Evolutionary conservation across 2,888 invertebrate genomes (phyloP).

Genomic region (Nomada ruficornis): DNA sequence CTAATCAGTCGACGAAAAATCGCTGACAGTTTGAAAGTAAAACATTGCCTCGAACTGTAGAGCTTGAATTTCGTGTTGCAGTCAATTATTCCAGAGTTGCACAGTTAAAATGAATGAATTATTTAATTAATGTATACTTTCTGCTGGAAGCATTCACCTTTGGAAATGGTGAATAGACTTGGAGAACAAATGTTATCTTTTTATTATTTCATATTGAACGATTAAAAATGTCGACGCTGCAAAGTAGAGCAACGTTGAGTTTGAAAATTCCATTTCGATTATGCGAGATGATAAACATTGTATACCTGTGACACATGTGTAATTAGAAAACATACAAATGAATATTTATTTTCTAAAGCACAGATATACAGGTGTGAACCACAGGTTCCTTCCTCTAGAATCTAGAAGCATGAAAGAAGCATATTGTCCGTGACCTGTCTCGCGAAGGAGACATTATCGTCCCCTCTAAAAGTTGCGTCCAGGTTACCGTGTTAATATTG

Average conservation of each 20-base stretch:
- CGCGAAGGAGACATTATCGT: conserved; percentile 1
- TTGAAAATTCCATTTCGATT: no score
- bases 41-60: neutral
- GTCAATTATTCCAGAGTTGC: neutral
- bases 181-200: no score
- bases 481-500: conserved; percentile 13
- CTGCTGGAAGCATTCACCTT: no score
- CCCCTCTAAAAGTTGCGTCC: neutral
- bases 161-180: no score
- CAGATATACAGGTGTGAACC: neutral
- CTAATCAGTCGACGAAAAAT: neutral
- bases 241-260: no score
- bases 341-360: neutral
- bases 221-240: no score
- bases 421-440: neutral
- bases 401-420: neutral
- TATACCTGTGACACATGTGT: no score
- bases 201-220: no score
- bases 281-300: no score
- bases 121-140: neutral
- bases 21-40: neutral
- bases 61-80: neutral
- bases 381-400: no score
- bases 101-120: neutral
- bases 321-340: no score